Evolutionary conservation across 2,888 invertebrate species (phyloP).

Genomic region (Pseudeuparius sepicola): DNA sequence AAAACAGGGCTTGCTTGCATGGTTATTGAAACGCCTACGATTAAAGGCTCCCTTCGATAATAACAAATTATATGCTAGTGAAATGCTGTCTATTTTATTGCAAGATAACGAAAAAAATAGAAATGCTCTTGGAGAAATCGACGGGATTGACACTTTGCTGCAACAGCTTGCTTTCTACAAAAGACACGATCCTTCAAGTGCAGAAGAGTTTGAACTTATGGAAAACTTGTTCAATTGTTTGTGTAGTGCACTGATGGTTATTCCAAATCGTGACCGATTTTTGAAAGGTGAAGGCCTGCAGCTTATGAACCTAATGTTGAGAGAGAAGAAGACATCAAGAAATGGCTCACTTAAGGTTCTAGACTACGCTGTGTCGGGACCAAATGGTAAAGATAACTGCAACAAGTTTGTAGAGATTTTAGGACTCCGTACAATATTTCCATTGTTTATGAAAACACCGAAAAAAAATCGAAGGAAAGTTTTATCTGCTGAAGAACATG

Average conservation of each 20-base stretch:
- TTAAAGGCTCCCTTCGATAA: slow-evolving; percentile 84
- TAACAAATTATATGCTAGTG: slow-evolving; percentile 92
- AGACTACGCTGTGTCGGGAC: slow-evolving; percentile 93
- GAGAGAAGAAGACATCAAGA: slow-evolving; percentile 93
- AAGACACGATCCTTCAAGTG: slow-evolving; percentile 80
- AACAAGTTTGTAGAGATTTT: slow-evolving; percentile 93
- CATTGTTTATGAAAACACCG: slow-evolving; percentile 98
- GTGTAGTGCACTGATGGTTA: slow-evolving; percentile 86
- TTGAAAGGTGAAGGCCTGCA: slow-evolving; percentile 95
- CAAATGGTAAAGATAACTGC: slow-evolving; percentile 90
- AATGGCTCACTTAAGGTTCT: slow-evolving; percentile 94
- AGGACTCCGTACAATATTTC: slow-evolving; percentile 92
- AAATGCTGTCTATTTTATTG: slow-evolving; percentile 88
- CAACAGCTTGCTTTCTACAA: slow-evolving; percentile 94
- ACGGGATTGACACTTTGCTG: slow-evolving; percentile 91
- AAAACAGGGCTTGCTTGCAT: slow-evolving; percentile 82
- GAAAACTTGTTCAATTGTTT: slow-evolving; percentile 95
- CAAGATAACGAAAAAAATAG: slow-evolving; percentile 83
- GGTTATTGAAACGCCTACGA: slow-evolving; percentile 86
- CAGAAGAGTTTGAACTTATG: slow-evolving; percentile 97
- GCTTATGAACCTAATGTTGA: slow-evolving; percentile 97
- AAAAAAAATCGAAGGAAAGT: slow-evolving; percentile 67
- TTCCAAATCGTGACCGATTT: slow-evolving; percentile 84
- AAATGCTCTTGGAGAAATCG: slow-evolving; percentile 75
- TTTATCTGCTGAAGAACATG: slow-evolving; percentile 79